These are phyloP conservation scores for Encarsia formosa DNA, from an alignment of 2,888 invertebrate genomes.

Conservation along the genomic window DNA sequence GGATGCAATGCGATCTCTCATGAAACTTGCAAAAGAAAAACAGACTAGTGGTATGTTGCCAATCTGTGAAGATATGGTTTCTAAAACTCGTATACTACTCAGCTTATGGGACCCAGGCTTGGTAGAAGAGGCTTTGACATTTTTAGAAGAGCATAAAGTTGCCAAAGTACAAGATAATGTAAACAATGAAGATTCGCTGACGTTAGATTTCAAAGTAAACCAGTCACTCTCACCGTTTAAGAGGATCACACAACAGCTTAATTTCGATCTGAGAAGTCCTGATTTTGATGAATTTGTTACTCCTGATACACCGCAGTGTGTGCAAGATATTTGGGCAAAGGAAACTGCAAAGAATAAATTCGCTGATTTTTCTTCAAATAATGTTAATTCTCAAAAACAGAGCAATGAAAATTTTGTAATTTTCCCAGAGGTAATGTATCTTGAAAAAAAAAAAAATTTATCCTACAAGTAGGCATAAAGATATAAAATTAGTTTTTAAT, in stretches of 20 bases:
- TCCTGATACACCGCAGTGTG: conserved; percentile 61
- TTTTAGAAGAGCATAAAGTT: conserved; percentile 74
- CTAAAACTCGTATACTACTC: conserved; percentile 73
- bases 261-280: conserved; percentile 67
- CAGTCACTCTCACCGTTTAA: conserved; percentile 70
- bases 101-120: conserved; percentile 81
- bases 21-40: conserved; percentile 70
- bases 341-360: conserved; percentile 49
- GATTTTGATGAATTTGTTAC: conserved; percentile 71
- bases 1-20: conserved; percentile 70
- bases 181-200: conserved; percentile 37
- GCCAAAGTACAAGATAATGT: conserved; percentile 42
- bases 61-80: conserved; percentile 72
- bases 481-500: too few species aligned
- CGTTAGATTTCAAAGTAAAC: conserved; percentile 38
- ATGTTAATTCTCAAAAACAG: conserved; percentile 44
- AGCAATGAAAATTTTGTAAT: conserved; percentile 56
- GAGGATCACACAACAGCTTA: conserved; percentile 73
- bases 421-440: conserved; percentile 59
- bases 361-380: conserved; percentile 30
- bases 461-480: too few species aligned
- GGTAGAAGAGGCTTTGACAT: conserved; percentile 80
- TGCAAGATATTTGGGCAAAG: conserved; percentile 64
- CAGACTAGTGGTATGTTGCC: conserved; percentile 71
- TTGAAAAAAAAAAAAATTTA: too few species aligned